Evolutionary conservation across 2,113 vertebrate genomes (phyloP), one percentile per base, ranked within the genome.

Genomic region (Tringa solitaria): DNA sequence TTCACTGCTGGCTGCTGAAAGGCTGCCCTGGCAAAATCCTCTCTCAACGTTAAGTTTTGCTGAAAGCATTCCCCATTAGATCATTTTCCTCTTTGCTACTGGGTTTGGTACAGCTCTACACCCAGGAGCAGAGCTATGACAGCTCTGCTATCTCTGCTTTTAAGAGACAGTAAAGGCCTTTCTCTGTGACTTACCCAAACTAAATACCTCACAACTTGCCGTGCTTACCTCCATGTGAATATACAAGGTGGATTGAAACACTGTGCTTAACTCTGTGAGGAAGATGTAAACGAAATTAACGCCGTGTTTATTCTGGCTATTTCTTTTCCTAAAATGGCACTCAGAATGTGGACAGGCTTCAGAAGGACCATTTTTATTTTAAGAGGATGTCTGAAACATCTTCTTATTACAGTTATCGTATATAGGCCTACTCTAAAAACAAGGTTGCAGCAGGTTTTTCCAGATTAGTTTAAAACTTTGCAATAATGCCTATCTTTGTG

Each of bases 41-140:
- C 56, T 48, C 37, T 43, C 61, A 56, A 51, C 13, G 5, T 16
- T 28, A 57, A 48, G 57, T 90, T 93, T 35, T 90, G 74, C 67
- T 50, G 32, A 32, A 88, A 72, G 12, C 33, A 74, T 53, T 93
- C 45, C 60, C 37, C 39, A 32, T 35, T 27, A 80, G 32, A 73
- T 59, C 1, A 4, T 61, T 30, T 57, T 80, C 63, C 54, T 86
- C 59, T 45, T n/a, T 63, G 43, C 60, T 79, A 4, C 45, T 43
- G 41, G 77, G n/a, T 28, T 37, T 28, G 46, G 8, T 37, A 37
- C 3, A 73, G 27, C 39, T 57, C 72, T 53, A 22, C 2, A 7
- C 24, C 19, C 33, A 85, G 60, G 59, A 80, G 13, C 0, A 5
- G 46, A 86, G 59, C 67, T 74, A 57, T 0, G 0, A 43, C 27